These are phyloP conservation scores for Tetramorium simillimum DNA, from an alignment of 1,140 invertebrate genomes.

Conservation along the genomic window DNA sequence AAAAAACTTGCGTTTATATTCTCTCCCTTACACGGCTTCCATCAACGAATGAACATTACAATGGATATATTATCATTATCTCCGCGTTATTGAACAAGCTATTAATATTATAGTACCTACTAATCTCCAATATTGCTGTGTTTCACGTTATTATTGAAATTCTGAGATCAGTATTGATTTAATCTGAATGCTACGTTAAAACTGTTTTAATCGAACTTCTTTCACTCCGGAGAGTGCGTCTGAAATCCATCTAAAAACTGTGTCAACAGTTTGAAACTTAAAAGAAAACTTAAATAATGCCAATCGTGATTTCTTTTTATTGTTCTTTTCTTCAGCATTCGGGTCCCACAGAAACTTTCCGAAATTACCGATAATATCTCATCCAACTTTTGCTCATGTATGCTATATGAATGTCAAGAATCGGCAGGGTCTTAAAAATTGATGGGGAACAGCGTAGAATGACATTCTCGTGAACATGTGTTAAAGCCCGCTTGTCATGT, in stretches of 20 bases:
- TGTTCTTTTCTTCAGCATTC: not conserved
- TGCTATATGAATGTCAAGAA: not conserved
- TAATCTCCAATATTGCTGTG: not conserved
- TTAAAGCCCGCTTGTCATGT: conserved; percentile 9
- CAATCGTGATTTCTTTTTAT: not conserved
- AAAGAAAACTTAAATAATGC: not conserved
- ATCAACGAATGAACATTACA: not conserved
- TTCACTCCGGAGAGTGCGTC: not conserved
- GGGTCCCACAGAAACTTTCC: not conserved
- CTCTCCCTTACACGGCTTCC: too few species aligned
- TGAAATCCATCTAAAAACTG: not conserved
- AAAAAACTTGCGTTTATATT: not conserved
- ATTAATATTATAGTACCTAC: not conserved
- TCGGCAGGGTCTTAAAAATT: not conserved
- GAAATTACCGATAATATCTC: not conserved
- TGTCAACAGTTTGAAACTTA: not conserved
- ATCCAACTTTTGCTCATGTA: not conserved
- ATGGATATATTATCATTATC: not conserved
- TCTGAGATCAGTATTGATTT: not conserved
- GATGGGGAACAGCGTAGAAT: not conserved
- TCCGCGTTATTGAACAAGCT: not conserved
- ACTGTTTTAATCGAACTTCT: not conserved
- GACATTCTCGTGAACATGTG: conserved; percentile 11
- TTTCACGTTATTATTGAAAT: not conserved
- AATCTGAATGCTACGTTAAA: not conserved